Evolutionary conservation across 2,113 vertebrate genomes (phyloP).

Genomic region (Anguilla japonica): DNA sequence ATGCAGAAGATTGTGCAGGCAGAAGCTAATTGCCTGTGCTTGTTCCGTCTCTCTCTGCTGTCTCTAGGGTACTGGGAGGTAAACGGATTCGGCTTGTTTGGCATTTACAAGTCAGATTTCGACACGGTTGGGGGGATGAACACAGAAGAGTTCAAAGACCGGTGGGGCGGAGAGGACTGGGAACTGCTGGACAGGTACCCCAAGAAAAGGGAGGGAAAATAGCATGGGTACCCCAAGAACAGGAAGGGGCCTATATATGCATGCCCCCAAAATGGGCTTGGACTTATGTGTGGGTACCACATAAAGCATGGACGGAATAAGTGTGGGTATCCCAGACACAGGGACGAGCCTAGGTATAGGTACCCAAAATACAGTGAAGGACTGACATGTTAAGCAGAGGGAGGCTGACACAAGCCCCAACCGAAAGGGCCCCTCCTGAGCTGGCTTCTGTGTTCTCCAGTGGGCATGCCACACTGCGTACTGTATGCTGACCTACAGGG

Average conservation of each 20-base stretch:
- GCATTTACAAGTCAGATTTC: constrained; percentile 95
- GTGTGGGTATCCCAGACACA: background rate
- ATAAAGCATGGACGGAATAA: no score
- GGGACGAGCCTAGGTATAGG: background rate
- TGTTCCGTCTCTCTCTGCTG: background rate
- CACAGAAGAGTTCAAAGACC: constrained; percentile 96
- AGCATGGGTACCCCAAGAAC: background rate
- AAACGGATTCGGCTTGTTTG: constrained; percentile 93
- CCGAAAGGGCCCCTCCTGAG: no score
- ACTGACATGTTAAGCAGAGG: no score
- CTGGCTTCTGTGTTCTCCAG: no score
- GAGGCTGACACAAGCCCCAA: no score
- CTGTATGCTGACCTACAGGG: no score
- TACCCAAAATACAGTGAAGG: no score
- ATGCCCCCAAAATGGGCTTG: background rate
- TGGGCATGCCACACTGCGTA: background rate
- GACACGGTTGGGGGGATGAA: constrained; percentile 97
- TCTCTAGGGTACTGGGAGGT: constrained; percentile 94
- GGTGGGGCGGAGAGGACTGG: constrained; percentile 98
- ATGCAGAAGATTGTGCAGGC: background rate
- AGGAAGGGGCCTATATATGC: background rate
- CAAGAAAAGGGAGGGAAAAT: background rate
- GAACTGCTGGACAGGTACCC: constrained; percentile 94
- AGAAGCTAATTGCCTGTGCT: background rate
- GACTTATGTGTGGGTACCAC: no score